These are phyloP conservation scores for Coenonympha glycerion DNA, from an alignment of 2,888 invertebrate genomes.

Conservation along the genomic window DNA sequence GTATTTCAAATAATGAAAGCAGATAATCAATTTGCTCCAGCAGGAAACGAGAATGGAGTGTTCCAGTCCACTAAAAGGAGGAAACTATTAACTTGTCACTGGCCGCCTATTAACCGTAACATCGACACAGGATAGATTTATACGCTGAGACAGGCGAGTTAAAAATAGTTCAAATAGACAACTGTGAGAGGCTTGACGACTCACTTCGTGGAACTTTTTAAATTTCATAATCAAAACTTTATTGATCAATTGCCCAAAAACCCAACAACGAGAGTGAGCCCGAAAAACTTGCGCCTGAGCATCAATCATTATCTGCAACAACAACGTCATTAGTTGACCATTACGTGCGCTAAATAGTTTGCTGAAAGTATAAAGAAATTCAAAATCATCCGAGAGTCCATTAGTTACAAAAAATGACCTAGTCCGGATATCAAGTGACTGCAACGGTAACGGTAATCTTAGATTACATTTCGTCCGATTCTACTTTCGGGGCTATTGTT, in stretches of 20 bases:
- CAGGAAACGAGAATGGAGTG: slow-evolving; percentile 32
- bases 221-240: not conserved
- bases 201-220: not conserved
- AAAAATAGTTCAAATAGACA: slow-evolving; percentile 43
- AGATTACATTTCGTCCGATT: slow-evolving; percentile 62
- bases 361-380: slow-evolving; percentile 21
- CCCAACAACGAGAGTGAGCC: not conserved
- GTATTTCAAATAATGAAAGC: slow-evolving; percentile 13
- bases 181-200: slow-evolving; percentile 5
- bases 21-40: slow-evolving; percentile 26
- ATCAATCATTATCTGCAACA: slow-evolving; percentile 2
- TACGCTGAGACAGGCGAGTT: slow-evolving; percentile 29
- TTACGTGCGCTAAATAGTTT: slow-evolving; percentile 11
- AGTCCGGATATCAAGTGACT: slow-evolving; percentile 66
- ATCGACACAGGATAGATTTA: slow-evolving; percentile 62
- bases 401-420: slow-evolving; percentile 67
- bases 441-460: slow-evolving; percentile 66
- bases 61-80: slow-evolving; percentile 38
- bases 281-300: not conserved
- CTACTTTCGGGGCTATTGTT: slow-evolving; percentile 52
- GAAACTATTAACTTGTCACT: slow-evolving; percentile 71
- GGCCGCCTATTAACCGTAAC: slow-evolving; percentile 52
- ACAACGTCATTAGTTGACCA: slow-evolving; percentile 1
- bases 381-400: slow-evolving; percentile 21
- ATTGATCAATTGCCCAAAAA: too few relatives aligned